These are phyloP conservation scores for Ophiodon elongatus DNA, from an alignment of 2,113 vertebrate species.

Conservation along the genomic window DNA sequence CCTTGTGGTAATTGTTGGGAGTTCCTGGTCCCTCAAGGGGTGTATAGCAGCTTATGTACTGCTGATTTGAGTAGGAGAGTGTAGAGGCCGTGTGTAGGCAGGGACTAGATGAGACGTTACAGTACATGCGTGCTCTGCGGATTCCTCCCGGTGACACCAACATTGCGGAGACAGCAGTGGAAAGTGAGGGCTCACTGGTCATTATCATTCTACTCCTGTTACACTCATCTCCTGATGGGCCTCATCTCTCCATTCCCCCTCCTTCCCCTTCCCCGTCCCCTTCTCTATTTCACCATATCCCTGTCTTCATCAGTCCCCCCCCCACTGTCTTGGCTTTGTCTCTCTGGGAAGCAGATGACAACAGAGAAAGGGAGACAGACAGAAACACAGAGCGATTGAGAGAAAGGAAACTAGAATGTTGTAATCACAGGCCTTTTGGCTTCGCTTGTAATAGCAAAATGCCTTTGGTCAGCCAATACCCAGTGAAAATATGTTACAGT, in stretches of 20 bases:
- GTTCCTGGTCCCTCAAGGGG: conserved; percentile 47
- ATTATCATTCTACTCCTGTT: conserved; percentile 66
- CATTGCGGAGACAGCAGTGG: conserved; percentile 16
- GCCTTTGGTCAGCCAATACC: conserved; percentile 4
- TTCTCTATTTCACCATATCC: conserved; percentile 62
- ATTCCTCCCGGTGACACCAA: conserved; percentile 38
- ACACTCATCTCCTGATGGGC: conserved; percentile 59
- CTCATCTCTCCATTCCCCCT: conserved; percentile 26
- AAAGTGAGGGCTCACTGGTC: conserved; percentile 45
- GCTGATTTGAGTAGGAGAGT: conserved; percentile 33
- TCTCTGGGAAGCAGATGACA: conserved; percentile 38
- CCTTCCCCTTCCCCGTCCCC: conserved; percentile 8
- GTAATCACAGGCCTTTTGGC: conserved; percentile 7
- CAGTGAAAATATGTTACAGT: conserved; percentile 7
- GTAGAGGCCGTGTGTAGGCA: conserved; percentile 38
- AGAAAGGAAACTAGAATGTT: neutral
- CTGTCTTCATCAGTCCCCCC: conserved; percentile 62
- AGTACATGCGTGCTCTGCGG: conserved; percentile 24
- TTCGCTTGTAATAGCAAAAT: conserved; percentile 16
- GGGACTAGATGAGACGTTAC: conserved; percentile 45
- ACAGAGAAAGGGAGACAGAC: conserved; percentile 12
- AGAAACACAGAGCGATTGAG: conserved; percentile 9
- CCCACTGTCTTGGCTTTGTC: conserved; percentile 44
- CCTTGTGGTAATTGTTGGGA: conserved; percentile 51
- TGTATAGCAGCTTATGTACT: conserved; percentile 31